A percentile compares a stretch with the other conserved stretches of the same genome.
These are phyloP conservation scores for Sebastes kiyomatsui DNA, from an alignment of 2,797 vertebrate species.

Conservation along the genomic window DNA sequence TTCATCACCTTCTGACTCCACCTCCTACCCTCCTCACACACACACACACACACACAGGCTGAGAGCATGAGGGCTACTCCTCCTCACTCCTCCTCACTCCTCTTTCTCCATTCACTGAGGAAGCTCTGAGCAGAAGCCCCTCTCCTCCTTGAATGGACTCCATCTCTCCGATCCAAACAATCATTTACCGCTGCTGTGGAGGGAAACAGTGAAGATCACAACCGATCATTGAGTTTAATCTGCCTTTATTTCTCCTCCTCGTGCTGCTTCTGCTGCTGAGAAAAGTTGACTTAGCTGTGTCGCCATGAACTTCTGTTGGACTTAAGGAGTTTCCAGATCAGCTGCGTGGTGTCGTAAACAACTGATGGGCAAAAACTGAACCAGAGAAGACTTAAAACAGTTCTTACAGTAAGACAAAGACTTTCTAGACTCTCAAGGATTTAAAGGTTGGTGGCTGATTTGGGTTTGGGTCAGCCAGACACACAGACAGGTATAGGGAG, in stretches of 20 bases:
- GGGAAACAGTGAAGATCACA: background rate
- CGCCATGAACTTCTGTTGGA: constrained; percentile 66
- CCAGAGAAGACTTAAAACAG: constrained; percentile 9
- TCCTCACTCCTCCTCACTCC: constrained; percentile 70
- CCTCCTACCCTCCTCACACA: constrained; percentile 77
- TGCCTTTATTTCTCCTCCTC: background rate
- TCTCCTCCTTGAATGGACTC: constrained; percentile 59
- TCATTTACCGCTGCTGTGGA: background rate
- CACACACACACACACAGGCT: constrained; percentile 74
- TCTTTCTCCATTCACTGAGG: constrained; percentile 75
- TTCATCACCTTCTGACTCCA: constrained; percentile 83
- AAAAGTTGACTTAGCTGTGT: constrained; percentile 7
- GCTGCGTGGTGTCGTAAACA: constrained; percentile 1
- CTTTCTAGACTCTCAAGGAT: background rate
- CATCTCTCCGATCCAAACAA: constrained; percentile 25
- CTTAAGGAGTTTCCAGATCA: constrained; percentile 49
- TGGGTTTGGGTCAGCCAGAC: background rate
- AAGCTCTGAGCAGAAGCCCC: constrained; percentile 50
- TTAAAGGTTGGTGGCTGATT: background rate
- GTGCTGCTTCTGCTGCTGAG: background rate
- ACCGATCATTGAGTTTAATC: background rate
- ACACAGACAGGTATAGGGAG: constrained; percentile 3
- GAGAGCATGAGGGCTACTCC: constrained; percentile 80
- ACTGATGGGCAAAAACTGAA: constrained; percentile 10
- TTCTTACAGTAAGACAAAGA: background rate